These are phyloP conservation scores for Gymnoscopelus braueri DNA, from an alignment of 2,797 vertebrate genomes.

Conservation along the genomic window DNA sequence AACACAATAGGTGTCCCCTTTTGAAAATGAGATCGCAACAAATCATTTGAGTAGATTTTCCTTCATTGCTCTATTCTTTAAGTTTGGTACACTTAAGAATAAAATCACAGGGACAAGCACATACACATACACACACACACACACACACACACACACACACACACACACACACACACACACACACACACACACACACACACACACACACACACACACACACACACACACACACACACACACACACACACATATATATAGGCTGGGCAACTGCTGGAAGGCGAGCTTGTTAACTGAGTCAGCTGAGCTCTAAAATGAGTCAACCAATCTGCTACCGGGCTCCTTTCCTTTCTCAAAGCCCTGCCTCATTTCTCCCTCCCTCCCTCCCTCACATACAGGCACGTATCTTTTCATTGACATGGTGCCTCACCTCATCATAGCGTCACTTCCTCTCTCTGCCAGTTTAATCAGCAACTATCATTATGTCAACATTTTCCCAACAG, in stretches of 20 bases:
- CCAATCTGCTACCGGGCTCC: slow-evolving; percentile 51
- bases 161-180: no score
- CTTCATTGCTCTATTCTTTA: neutral
- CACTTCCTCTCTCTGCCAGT: slow-evolving; percentile 53
- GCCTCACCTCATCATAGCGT: slow-evolving; percentile 59
- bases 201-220: neutral
- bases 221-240: slow-evolving; percentile 14
- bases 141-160: slow-evolving; percentile 12
- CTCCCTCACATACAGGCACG: slow-evolving; percentile 43
- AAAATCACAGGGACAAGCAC: neutral
- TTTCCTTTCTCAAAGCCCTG: slow-evolving; percentile 66
- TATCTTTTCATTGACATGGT: slow-evolving; percentile 36
- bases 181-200: neutral
- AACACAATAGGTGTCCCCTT: neutral
- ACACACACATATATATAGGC: slow-evolving; percentile 24
- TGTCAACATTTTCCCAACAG: slow-evolving; percentile 26
- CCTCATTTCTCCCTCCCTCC: slow-evolving; percentile 28
- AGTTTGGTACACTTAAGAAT: slow-evolving; percentile 22
- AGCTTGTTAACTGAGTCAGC: slow-evolving; percentile 75
- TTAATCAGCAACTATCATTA: slow-evolving; percentile 15
- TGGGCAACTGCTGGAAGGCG: slow-evolving; percentile 39
- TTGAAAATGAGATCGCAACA: no score
- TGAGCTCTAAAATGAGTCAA: slow-evolving; percentile 72
- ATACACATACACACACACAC: neutral
- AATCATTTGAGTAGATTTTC: neutral